Evolutionary conservation across 2,797 vertebrate genomes (phyloP).

Genomic region (Vireo griseus): DNA sequence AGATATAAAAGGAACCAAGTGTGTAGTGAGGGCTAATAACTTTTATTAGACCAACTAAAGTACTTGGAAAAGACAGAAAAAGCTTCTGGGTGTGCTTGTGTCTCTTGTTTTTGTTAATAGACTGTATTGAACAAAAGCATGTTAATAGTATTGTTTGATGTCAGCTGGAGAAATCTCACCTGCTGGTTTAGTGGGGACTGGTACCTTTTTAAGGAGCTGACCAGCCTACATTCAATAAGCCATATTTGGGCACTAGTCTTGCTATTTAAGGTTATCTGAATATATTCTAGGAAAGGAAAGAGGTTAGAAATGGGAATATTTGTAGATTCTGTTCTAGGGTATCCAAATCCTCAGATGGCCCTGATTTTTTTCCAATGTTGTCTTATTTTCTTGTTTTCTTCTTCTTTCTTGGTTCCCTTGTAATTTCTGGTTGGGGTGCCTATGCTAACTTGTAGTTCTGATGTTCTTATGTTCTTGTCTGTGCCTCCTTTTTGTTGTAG

Average conservation of each 20-base stretch:
- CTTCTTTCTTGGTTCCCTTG: neutral
- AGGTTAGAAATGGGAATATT: neutral
- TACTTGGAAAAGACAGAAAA: neutral
- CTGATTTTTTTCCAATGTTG: neutral
- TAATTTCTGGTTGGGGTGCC: neutral
- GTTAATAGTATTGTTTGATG: neutral
- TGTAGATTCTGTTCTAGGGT: neutral
- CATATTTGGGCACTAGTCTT: neutral
- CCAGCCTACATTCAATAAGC: neutral
- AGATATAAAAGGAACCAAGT: neutral
- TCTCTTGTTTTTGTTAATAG: neutral
- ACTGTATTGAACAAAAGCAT: neutral
- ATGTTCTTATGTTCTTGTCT: rapidly evolving
- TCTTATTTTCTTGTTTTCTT: too few species aligned
- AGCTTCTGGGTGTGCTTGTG: neutral
- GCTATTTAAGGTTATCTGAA: neutral
- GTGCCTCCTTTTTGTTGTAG: neutral
- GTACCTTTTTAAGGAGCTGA: neutral
- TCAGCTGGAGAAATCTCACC: neutral
- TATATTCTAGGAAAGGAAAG: neutral
- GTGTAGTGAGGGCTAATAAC: neutral
- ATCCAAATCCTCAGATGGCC: neutral
- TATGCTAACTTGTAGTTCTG: neutral
- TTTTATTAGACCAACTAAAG: neutral
- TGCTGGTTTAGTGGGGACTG: neutral